These are phyloP conservation scores for Andrena hattorfiana DNA, from an alignment of 2,888 invertebrate genomes.

Conservation along the genomic window DNA sequence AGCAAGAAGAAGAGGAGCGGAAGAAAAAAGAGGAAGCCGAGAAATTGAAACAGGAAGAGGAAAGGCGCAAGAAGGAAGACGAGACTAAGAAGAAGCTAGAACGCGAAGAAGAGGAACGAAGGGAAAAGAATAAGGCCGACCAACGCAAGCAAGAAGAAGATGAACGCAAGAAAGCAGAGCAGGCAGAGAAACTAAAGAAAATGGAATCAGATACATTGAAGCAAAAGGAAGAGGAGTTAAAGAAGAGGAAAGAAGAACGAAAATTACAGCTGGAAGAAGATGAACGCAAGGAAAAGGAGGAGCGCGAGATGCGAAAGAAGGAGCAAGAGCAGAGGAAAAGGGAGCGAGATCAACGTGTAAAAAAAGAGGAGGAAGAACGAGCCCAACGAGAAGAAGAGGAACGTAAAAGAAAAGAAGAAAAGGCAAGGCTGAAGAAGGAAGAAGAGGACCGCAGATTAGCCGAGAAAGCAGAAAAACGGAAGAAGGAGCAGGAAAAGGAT, in stretches of 20 bases:
- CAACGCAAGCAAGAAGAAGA: slow-evolving; percentile 70
- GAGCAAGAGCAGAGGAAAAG: slow-evolving; percentile 57
- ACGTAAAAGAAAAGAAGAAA: slow-evolving; percentile 73
- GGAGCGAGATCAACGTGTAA: slow-evolving; percentile 75
- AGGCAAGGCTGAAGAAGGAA: slow-evolving; percentile 50
- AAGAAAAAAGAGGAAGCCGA: slow-evolving; percentile 48
- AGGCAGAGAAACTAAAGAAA: slow-evolving; percentile 22
- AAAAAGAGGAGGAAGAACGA: slow-evolving; percentile 69
- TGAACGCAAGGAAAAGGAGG: slow-evolving; percentile 56
- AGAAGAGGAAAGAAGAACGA: slow-evolving; percentile 47
- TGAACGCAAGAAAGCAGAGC: slow-evolving; percentile 69
- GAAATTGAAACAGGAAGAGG: slow-evolving; percentile 56
- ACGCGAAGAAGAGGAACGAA: slow-evolving; percentile 40
- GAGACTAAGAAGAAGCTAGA: slow-evolving; percentile 67
- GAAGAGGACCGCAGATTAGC: slow-evolving; percentile 62
- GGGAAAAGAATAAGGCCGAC: slow-evolving; percentile 49
- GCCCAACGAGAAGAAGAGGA: slow-evolving; percentile 43
- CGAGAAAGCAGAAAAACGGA: slow-evolving; percentile 47
- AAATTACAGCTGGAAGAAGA: slow-evolving; percentile 38
- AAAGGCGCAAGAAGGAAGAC: slow-evolving; percentile 56
- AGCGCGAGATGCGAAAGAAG: slow-evolving; percentile 50
- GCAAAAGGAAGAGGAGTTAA: slow-evolving; percentile 46
- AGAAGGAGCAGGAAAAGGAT: slow-evolving; percentile 50
- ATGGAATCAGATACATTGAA: slow-evolving; percentile 18
- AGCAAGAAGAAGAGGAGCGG: slow-evolving; percentile 54